These are phyloP conservation scores for Antigone vipio DNA, from an alignment of 2,113 vertebrate genomes.

Conservation along the genomic window DNA sequence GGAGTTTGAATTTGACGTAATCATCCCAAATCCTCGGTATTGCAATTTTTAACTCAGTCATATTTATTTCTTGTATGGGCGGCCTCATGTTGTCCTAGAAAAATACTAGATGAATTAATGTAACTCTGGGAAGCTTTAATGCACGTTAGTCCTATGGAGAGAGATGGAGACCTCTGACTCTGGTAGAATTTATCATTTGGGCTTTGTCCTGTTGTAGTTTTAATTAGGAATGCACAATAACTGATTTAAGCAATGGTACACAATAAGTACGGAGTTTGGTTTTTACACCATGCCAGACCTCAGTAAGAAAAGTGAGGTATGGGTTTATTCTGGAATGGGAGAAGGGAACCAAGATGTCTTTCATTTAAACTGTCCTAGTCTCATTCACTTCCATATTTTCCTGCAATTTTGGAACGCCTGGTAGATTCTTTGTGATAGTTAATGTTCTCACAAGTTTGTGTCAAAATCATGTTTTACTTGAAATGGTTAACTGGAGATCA, in stretches of 20 bases:
- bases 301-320: not conserved
- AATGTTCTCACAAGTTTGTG: not conserved
- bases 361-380: not conserved
- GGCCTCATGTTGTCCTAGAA: not conserved
- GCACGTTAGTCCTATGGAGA: not conserved
- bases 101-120: not conserved
- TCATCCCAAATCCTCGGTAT: not conserved
- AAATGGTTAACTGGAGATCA: not conserved
- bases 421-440: not conserved
- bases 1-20: not conserved
- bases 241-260: not conserved
- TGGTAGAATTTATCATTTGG: not conserved
- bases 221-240: not conserved
- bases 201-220: not conserved
- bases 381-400: not conserved
- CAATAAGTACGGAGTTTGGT: not conserved
- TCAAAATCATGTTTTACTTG: not conserved
- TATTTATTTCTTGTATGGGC: not conserved
- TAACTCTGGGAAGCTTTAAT: not conserved
- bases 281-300: not conserved
- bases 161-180: not conserved
- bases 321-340: not conserved
- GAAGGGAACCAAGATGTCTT: not conserved
- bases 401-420: not conserved
- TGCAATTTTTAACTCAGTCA: not conserved